Evolutionary conservation across 2,113 vertebrate genomes (phyloP), one percentile per base, ranked within the genome.

Genomic region (Lepisosteus osseus): DNA sequence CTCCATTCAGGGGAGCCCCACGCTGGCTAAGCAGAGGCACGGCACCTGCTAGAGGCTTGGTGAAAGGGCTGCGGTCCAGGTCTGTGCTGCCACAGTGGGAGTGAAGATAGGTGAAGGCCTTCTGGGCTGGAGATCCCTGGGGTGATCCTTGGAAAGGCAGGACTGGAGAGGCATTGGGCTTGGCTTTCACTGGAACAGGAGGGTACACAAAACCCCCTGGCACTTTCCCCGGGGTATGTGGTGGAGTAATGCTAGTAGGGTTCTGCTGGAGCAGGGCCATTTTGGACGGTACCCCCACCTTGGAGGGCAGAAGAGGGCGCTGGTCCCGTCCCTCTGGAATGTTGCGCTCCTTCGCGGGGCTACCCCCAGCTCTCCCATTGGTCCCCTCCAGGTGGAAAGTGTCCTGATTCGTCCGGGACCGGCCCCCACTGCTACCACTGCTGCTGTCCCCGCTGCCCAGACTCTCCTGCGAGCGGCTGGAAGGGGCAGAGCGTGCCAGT

Each of bases 271-370:
- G 75, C 72, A 83, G 75, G 41, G 77, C 84, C 13, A 87, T 82
- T 13, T 13, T n/a, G 57, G 57, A n/a, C 4, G 57, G 57, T 5
- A 59, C 14, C 5, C 57, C 57, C 2, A 8, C n/a, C 78, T 74
- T 74, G 4, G 59, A 7, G 7, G 51, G n/a, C 59, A 63, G 78
- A 3, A 70, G 65, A 59, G 90, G 17, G 0, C 87, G 84, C 68
- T 92, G 92, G 72, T 96, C 95, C 0, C 85, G 95, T 72, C 95
- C 95, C 74, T 98, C 97, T 0, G 95, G 95, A 69, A 95, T 84
- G 81, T 96, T 97, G 75, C 95, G 93, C 74, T 97, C 94, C 76
- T 86, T 89, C 4, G 92, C 85, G 0, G 89, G 82, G 65, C 82
- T 86, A 14, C 68, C 76, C 3, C 62, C 51, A 0, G 66, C 0